phyloP scores from a whole-genome alignment of 2,888 invertebrate genomes.

The Hetaerina titia region DNA sequence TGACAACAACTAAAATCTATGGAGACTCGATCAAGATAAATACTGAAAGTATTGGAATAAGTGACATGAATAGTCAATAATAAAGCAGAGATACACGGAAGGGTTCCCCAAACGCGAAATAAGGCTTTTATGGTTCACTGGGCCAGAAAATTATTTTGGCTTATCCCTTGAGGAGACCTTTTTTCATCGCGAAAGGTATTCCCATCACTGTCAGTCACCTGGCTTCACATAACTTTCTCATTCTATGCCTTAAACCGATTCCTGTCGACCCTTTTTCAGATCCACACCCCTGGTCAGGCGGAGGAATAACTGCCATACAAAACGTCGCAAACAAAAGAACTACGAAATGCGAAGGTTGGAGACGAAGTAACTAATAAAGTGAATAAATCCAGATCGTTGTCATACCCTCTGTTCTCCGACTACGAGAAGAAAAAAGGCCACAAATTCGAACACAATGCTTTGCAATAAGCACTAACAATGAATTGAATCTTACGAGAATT shows the following conservation, averaged over 20 bases:
- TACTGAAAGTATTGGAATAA: neutral
- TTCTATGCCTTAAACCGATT: neutral
- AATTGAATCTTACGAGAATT: too few species aligned
- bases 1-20: too few species aligned
- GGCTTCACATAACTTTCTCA: neutral
- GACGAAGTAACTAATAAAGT: neutral
- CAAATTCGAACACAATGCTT: too few species aligned
- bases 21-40: too few species aligned
- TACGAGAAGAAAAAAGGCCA: too few species aligned
- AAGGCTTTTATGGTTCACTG: neutral
- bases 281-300: neutral
- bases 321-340: neutral
- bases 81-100: neutral
- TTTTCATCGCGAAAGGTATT: neutral
- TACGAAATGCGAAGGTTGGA: neutral
- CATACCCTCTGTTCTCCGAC: too few species aligned
- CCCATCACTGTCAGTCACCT: neutral
- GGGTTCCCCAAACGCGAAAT: neutral
- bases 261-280: neutral
- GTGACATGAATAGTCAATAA: neutral
- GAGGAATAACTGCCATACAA: neutral
- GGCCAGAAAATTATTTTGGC: constrained; percentile 2
- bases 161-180: neutral
- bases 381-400: neutral
- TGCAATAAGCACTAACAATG: too few species aligned